These are phyloP conservation scores for Drosophila subobscura DNA, from an alignment of 1,140 invertebrate genomes.

Conservation along the genomic window DNA sequence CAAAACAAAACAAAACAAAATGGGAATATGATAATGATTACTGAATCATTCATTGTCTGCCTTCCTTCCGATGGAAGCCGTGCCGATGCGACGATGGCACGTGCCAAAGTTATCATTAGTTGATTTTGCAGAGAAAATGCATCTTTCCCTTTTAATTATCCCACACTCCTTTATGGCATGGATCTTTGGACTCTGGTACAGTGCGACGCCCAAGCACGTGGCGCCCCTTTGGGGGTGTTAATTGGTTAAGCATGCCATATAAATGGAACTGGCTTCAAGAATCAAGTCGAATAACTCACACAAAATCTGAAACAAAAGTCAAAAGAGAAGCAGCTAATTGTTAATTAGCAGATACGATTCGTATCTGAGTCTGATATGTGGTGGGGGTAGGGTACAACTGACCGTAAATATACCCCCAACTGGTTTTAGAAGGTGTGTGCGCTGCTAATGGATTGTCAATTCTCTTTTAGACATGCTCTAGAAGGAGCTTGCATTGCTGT, in stretches of 20 bases:
- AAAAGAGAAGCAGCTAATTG: conserved; percentile 31
- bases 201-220: conserved; percentile 22
- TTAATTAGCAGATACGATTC: conserved; percentile 19
- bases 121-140: conserved; percentile 11
- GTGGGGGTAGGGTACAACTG: not conserved
- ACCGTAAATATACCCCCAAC: not conserved
- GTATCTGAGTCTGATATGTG: not conserved
- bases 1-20: conserved; percentile 34
- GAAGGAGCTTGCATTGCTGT: too few species aligned
- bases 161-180: not conserved
- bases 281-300: not conserved
- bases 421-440: too few species aligned
- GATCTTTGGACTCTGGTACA: conserved; percentile 28
- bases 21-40: conserved; percentile 63
- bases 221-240: conserved; percentile 47
- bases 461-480: too few species aligned
- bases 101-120: conserved; percentile 44
- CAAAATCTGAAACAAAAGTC: conserved; percentile 19
- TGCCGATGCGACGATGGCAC: conserved; percentile 22
- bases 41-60: conserved; percentile 55
- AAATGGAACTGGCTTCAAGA: conserved; percentile 31
- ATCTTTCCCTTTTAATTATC: conserved; percentile 6
- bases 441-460: too few species aligned
- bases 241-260: conserved; percentile 69
- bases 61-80: conserved; percentile 17